Base-by-base conservation (phyloP, 2,113 vertebrate species). In the Vidua chalybeata region DNA sequence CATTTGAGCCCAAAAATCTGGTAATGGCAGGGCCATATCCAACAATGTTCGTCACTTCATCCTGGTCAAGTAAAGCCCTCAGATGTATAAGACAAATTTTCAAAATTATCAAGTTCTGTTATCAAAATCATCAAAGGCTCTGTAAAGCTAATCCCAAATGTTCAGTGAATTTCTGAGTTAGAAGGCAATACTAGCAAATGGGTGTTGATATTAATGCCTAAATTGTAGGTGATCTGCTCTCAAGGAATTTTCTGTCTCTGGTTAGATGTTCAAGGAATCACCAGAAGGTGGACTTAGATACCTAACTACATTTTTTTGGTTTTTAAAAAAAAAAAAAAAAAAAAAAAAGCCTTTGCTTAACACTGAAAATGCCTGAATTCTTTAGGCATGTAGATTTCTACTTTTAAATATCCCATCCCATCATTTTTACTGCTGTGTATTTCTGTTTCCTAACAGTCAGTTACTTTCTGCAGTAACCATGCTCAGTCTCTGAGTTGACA, bases 211-310 rank as follows among this genome's bases (percentile, higher is more conserved):
- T 55, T 74, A 24, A 20, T 74, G 24, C 39, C 68, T 84, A 56
- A 84, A 71, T 17, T 77, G 56, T 67, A 43, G 37, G 10, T 43
- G 24, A 76, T 77, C n/a, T 91, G 15, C 66, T 90, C 30, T 59
- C 30, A 86, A 30, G 61, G 31, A 94, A 67, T 73, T 84, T 87
- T 24, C 28, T 68, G 20, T 76, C 26, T 79, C 41, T 84, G 35
- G 18, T 95, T 89, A 85, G 59, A 81, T 92, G 72, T 96, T 96
- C 89, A 68, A 77, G 66, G n/a, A 87, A 76, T 76, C 87, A 91
- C 87, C 84, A 94, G 94, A 96, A 95, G 91, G 72, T 97, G 87
- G 81, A 91, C 87, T 95, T 95, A 87, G 77, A 89, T 72, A 94
- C 52, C 56, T 68, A 93, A 81, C 45, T 72, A 72, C 64, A 45